Evolutionary conservation across 2,113 vertebrate genomes (phyloP), one percentile per base, ranked within the genome.

Genomic region (Passer montanus): DNA sequence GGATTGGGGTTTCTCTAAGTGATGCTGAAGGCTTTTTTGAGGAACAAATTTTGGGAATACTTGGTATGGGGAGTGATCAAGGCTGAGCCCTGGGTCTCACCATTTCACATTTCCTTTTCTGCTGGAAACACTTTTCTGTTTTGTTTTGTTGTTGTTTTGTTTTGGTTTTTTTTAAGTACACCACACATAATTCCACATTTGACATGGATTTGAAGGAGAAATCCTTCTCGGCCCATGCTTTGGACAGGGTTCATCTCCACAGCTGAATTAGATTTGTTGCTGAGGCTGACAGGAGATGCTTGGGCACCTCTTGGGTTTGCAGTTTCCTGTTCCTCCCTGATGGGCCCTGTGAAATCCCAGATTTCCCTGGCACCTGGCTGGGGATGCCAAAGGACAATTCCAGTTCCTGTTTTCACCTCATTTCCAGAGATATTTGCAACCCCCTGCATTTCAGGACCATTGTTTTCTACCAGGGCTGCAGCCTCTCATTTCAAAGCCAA

Each of bases 391-490:
- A 95, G 92, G 96, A 93, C 95, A 95, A 41, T 24, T 24, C n/a
- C n/a, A 59, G 4, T 59, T 17, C 5, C 67, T 41, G 53, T 90
- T 96, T 84, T 56, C 91, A 89, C 93, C 92, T 95, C 76, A 64
- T 94, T 97, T 97, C 93, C 21, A 7, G 76, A 22, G 31, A 52
- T 44, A 0, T 21, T 90, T 68, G 44, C 96, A 35, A 15, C 69
- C 78, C 59, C 69, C 69, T 90, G 89, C 96, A 97, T 98, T 98
- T 98, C 97, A 98, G 98, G 96, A 94, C 93, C 86, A 55, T 93
- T 94, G 83, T 94, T 94, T 94, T 52, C 97, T 92, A 95, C 97
- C 97, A 80, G 98, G 94, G 95, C 73, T 28, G 88, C 96, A 96
- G 94, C 96, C 95, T 97, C 97, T 97, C 95, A 82, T 96, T 97